These are phyloP conservation scores for Ricordea florida DNA, from an alignment of 92 coral and sea anemone genomes.

Conservation along the genomic window DNA sequence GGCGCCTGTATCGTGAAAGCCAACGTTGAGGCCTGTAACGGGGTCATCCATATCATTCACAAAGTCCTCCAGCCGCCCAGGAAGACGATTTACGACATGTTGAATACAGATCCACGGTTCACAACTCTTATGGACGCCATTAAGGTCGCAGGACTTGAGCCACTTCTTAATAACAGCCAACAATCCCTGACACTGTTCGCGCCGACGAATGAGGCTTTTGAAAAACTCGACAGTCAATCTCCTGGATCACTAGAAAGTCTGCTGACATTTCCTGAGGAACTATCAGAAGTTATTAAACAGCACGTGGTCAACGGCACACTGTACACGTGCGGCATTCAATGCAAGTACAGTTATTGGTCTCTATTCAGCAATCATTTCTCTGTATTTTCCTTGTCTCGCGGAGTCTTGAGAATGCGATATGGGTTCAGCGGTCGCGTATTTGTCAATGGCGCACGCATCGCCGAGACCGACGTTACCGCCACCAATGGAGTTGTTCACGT, in stretches of 20 bases:
- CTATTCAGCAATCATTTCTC: slow-evolving; percentile 58
- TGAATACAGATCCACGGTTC: slow-evolving; percentile 65
- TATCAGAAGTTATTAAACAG: slow-evolving; percentile 47
- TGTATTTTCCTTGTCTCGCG: slow-evolving; percentile 55
- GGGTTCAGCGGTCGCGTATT: slow-evolving; percentile 32
- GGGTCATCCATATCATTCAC: slow-evolving; percentile 82
- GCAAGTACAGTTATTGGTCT: slow-evolving; percentile 93
- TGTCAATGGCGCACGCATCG: slow-evolving; percentile 57
- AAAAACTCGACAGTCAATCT: slow-evolving; percentile 23
- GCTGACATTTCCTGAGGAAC: slow-evolving; percentile 34
- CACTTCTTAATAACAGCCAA: slow-evolving; percentile 37
- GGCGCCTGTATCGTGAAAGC: slow-evolving; percentile 68
- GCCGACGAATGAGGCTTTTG: slow-evolving; percentile 75
- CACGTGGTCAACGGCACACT: slow-evolving; percentile 68
- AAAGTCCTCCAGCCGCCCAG: slow-evolving; percentile 64
- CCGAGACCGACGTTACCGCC: slow-evolving; percentile 60
- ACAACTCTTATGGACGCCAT: slow-evolving; percentile 55
- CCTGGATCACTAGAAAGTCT: slow-evolving; percentile 52
- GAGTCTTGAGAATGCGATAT: slow-evolving; percentile 42
- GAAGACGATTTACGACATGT: slow-evolving; percentile 60
- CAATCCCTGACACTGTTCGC: slow-evolving; percentile 82
- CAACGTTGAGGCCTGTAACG: slow-evolving; percentile 71
- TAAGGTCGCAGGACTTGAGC: slow-evolving; percentile 38
- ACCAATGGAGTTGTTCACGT: slow-evolving; percentile 86
- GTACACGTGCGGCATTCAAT: slow-evolving; percentile 75